A percentile compares a stretch with the other conserved stretches of the same genome.
Conservation (phyloP, 2,888 invertebrate species). For the Melipona bicolor region DNA sequence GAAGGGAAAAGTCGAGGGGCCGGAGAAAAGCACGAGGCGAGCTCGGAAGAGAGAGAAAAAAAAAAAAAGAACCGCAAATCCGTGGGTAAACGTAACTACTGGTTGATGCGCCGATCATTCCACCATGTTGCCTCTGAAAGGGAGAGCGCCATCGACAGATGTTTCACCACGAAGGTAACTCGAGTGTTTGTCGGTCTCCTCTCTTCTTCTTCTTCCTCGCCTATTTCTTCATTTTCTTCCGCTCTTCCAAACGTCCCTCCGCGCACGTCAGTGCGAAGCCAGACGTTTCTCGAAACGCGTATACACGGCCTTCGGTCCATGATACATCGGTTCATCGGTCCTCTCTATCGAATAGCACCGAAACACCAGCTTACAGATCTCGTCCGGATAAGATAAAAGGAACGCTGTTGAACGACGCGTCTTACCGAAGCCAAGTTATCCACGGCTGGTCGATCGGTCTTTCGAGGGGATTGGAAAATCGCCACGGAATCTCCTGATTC, state of each 20-base stretch:
- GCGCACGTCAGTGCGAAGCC: constrained; percentile 14
- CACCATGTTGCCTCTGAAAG: constrained; percentile 82
- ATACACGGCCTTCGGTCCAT: constrained; percentile 26
- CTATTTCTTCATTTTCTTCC: too few species aligned
- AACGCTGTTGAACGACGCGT: constrained; percentile 52
- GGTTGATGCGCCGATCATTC: constrained; percentile 83
- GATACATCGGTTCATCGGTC: constrained; percentile 39
- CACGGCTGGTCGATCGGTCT: constrained; percentile 27
- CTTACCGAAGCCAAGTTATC: constrained; percentile 31
- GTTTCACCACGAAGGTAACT: constrained; percentile 75
- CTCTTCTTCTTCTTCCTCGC: constrained; percentile 40
- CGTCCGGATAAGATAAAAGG: constrained; percentile 64
- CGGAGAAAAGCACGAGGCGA: constrained; percentile 35
- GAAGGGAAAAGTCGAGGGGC: constrained; percentile 48
- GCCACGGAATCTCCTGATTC: constrained; percentile 6
- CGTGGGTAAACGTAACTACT: constrained; percentile 82
- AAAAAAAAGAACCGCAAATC: constrained; percentile 83
- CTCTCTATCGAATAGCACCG: constrained; percentile 59
- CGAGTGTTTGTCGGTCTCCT: constrained; percentile 71
- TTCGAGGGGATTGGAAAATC: constrained; percentile 35
- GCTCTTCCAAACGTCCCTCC: not conserved
- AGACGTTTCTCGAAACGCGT: constrained; percentile 1
- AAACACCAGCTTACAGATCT: constrained; percentile 59
- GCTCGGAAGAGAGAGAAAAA: constrained; percentile 59
- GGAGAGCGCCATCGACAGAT: constrained; percentile 79